Base-by-base conservation (phyloP, 64 coral and sea anemone species). In the Anthopleura sola region DNA sequence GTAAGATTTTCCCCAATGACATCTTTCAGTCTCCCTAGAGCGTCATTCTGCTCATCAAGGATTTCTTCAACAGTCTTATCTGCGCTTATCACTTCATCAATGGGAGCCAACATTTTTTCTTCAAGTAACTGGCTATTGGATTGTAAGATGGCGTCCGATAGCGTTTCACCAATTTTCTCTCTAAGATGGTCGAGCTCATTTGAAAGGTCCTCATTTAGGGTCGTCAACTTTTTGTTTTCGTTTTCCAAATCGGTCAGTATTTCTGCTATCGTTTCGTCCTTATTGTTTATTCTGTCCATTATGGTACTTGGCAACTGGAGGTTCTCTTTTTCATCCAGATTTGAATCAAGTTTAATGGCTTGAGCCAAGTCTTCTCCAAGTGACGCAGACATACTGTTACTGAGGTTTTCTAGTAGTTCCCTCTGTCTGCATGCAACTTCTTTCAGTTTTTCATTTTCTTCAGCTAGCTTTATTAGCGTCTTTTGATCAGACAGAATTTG, bases 391-490 rank as follows among this genome's bases (percentile, higher is more conserved):
- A 95, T 19, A 19, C 76, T 64, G 40, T 78, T 57, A 76, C 76
- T 29, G 14, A 33, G 26, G 58, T 84, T 47, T 78, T 93, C 68
- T 46, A 92, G 54, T n/a, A 49, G 23, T 19, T 79, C 68, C 2
- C 78, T 81, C 85, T 93, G 90, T 31, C 74, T 78, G 48, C 49
- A 50, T 36, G 87, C 69, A n/a, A 78, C 84, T 54, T 79, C 28
- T 55, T 86, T 89, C 19, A 92, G 33, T 13, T 50, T 86, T 16
- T 97, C 84, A 15, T 87, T 80, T 56, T 90, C 87, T 37, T 87
- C 88, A 77, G 90, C 69, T n/a, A 97, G 6, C 13, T 87, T 82
- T 47, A 89, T 90, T 28, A 97, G 20, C 21, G 94, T 97, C 62
- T 88, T 83, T 58, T 92, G 80, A 24, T 87, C 78, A 33, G 38